phyloP scores from a whole-genome alignment of 1,140 invertebrate genomes.

The Zaprionus africanus region DNA sequence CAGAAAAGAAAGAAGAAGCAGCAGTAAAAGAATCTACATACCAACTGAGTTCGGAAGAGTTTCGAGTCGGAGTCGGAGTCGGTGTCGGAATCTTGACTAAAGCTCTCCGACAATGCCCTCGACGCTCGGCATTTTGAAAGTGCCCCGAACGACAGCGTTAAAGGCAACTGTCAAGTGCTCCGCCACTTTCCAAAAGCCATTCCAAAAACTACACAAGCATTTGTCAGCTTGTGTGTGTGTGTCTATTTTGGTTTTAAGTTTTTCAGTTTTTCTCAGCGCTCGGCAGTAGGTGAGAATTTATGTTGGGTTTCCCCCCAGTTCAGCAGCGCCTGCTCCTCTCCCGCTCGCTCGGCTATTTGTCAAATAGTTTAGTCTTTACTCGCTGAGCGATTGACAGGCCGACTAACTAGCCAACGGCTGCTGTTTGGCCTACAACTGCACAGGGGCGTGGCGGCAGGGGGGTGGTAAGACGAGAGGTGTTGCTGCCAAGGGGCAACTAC shows the following conservation, averaged over 20 bases:
- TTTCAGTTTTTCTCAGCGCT: slow-evolving; percentile 46
- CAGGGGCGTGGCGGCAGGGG: neutral
- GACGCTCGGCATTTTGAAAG: slow-evolving; percentile 50
- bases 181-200: slow-evolving; percentile 72
- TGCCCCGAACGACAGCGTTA: slow-evolving; percentile 41
- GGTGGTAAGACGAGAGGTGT: neutral
- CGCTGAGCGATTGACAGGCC: slow-evolving; percentile 75
- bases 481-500: slow-evolving; percentile 12
- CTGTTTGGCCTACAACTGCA: slow-evolving; percentile 56
- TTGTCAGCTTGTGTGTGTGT: neutral
- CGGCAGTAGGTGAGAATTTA: slow-evolving; percentile 78
- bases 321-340: slow-evolving; percentile 5
- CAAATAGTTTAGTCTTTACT: slow-evolving; percentile 82
- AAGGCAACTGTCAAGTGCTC: slow-evolving; percentile 73
- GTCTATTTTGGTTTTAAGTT: slow-evolving; percentile 13
- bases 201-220: slow-evolving; percentile 19
- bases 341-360: slow-evolving; percentile 66
- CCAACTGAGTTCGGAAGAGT: neutral
- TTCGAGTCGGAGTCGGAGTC: slow-evolving; percentile 6
- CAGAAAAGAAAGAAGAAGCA: too few relatives aligned
- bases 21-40: slow-evolving; percentile 20
- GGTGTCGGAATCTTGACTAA: slow-evolving; percentile 15
- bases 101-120: slow-evolving; percentile 61
- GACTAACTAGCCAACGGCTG: slow-evolving; percentile 74
- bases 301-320: slow-evolving; percentile 63